Percentiles rank a stretch among this genome's conserved stretches.
Conservation (phyloP, 1,140 invertebrate species). For the Drosophila subpulchrella region DNA sequence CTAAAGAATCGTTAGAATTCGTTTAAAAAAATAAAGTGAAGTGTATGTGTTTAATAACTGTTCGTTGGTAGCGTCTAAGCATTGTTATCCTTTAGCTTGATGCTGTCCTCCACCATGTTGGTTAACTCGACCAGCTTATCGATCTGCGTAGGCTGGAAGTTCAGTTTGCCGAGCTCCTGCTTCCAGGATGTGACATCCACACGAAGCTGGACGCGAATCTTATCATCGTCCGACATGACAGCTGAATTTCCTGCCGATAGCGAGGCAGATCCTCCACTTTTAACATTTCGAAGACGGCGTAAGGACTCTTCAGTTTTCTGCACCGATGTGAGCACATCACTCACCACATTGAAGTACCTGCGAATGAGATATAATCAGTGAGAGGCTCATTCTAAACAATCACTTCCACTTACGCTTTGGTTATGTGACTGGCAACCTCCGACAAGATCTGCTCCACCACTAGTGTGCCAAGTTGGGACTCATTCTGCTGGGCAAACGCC, state of each 20-base stretch:
- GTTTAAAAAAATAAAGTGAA: conserved; percentile 70
- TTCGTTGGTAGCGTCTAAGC: conserved; percentile 25
- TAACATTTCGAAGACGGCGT: conserved; percentile 93
- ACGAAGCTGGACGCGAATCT: conserved; percentile 95
- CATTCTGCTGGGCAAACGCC: conserved; percentile 87
- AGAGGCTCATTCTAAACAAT: not conserved
- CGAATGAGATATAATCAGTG: conserved; percentile 29
- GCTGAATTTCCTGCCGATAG: conserved; percentile 82
- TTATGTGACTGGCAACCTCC: conserved; percentile 88
- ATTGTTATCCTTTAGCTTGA: conserved; percentile 61
- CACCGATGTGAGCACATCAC: conserved; percentile 95
- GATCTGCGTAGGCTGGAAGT: conserved; percentile 65
- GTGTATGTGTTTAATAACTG: conserved; percentile 36
- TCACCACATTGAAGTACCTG: conserved; percentile 92
- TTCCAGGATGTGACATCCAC: conserved; percentile 91
- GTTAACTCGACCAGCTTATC: conserved; percentile 64
- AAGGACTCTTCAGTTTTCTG: conserved; percentile 97
- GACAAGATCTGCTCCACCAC: conserved; percentile 85
- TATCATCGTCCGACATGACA: conserved; percentile 93
- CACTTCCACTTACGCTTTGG: conserved; percentile 87
- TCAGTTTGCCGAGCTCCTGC: conserved; percentile 64
- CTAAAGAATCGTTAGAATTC: conserved; percentile 61
- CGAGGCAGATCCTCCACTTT: conserved; percentile 83
- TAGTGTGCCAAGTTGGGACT: conserved; percentile 85
- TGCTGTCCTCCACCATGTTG: conserved; percentile 71